A percentile compares a stretch with the other conserved stretches of the same genome.
phyloP scores from a whole-genome alignment of 2,888 invertebrate genomes.

The Aplocera efformata region DNA sequence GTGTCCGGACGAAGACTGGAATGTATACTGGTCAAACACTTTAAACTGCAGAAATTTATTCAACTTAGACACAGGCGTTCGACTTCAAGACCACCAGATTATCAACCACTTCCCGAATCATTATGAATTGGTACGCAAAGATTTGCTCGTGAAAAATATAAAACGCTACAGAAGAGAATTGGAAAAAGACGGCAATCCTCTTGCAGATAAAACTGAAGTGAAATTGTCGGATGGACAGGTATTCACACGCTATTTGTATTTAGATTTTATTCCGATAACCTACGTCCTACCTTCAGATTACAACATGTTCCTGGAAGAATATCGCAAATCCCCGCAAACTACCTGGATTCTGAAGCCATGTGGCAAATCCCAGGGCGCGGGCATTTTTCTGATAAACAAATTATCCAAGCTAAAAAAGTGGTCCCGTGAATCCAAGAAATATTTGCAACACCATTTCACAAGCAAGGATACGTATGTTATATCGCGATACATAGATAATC shows the following conservation, averaged over 20 bases:
- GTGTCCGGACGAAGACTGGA: slow-evolving; percentile 94
- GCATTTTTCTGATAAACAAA: slow-evolving; percentile 96
- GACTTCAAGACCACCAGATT: slow-evolving; percentile 89
- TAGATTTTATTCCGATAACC: slow-evolving; percentile 96
- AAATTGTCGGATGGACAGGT: slow-evolving; percentile 79
- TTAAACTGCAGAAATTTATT: slow-evolving; percentile 93
- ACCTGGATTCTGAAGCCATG: slow-evolving; percentile 99
- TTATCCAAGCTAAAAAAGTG: slow-evolving; percentile 94
- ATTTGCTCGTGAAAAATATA: slow-evolving; percentile 96
- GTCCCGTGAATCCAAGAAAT: slow-evolving; percentile 91
- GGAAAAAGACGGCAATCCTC: slow-evolving; percentile 91
- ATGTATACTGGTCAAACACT: slow-evolving; percentile 96
- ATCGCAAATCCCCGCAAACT: slow-evolving; percentile 93
- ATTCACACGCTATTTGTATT: slow-evolving; percentile 85
- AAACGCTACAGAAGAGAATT: slow-evolving; percentile 95
- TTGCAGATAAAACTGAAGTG: slow-evolving; percentile 85
- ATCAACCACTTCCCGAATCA: slow-evolving; percentile 98
- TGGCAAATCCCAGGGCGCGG: slow-evolving; percentile 94
- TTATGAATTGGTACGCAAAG: slow-evolving; percentile 96
- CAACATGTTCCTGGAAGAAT: slow-evolving; percentile 97
- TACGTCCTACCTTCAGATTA: slow-evolving; percentile 96
- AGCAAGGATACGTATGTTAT: slow-evolving; percentile 95
- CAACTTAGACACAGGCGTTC: slow-evolving; percentile 57
- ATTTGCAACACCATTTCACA: slow-evolving; percentile 87
- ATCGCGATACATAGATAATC: slow-evolving; percentile 96